phyloP scores from a whole-genome alignment of 1,140 invertebrate species.

The Charaxes varanes region DNA sequence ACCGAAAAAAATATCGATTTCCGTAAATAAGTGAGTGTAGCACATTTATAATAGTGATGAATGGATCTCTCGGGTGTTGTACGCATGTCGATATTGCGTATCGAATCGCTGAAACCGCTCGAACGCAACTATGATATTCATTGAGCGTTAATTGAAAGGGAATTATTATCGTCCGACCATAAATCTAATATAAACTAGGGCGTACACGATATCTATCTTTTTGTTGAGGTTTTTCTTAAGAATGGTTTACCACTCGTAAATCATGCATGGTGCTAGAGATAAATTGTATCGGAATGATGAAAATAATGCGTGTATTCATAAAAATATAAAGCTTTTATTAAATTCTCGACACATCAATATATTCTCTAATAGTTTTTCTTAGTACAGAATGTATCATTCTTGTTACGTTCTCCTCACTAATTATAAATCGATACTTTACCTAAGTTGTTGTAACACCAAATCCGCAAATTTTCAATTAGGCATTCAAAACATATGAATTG shows the following conservation, averaged over 20 bases:
- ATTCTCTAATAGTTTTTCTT: too few relatives aligned
- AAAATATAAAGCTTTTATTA: too few relatives aligned
- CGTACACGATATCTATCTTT: constrained; percentile 26
- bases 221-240: constrained; percentile 17
- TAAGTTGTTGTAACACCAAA: too few relatives aligned
- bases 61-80: constrained; percentile 58
- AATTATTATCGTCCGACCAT: constrained; percentile 58
- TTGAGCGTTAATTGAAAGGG: constrained; percentile 65
- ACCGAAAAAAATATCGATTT: constrained; percentile 74
- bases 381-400: too few relatives aligned
- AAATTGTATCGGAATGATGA: too few relatives aligned
- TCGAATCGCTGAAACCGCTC: constrained; percentile 58
- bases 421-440: too few relatives aligned
- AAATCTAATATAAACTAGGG: constrained; percentile 64
- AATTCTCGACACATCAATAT: too few relatives aligned
- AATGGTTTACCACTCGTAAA: constrained; percentile 29
- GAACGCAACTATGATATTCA: constrained; percentile 49
- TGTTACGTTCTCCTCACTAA: too few relatives aligned
- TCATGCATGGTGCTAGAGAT: constrained; percentile 25
- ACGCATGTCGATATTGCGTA: constrained; percentile 58
- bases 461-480: too few relatives aligned
- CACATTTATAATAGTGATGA: constrained; percentile 74
- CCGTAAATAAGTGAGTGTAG: constrained; percentile 73
- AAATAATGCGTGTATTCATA: too few relatives aligned
- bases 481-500: too few relatives aligned